Conservation (phyloP, 2,797 vertebrate species). For the Atherinosoma microstoma region DNA sequence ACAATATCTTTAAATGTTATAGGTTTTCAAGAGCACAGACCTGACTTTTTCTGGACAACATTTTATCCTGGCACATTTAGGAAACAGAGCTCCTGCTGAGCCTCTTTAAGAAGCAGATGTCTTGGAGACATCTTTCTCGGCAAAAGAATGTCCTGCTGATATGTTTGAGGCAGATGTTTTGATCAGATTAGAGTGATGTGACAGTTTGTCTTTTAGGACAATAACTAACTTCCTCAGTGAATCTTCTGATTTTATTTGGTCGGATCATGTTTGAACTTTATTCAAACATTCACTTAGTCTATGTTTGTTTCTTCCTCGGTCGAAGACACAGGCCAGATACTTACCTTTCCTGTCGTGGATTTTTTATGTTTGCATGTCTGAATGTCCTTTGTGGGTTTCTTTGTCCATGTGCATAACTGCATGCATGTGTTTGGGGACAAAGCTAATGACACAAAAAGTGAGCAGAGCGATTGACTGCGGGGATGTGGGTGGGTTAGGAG, state of each 20-base stretch:
- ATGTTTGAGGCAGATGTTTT: slow-evolving; percentile 37
- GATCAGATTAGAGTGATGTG: slow-evolving; percentile 44
- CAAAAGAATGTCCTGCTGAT: slow-evolving; percentile 28
- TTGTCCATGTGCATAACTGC: not conserved
- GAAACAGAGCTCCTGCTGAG: slow-evolving; percentile 16
- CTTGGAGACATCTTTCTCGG: slow-evolving; percentile 35
- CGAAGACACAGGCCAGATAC: slow-evolving; percentile 49
- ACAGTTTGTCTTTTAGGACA: slow-evolving; percentile 34
- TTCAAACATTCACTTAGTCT: slow-evolving; percentile 18
- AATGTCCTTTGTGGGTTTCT: slow-evolving; percentile 1
- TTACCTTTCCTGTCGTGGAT: slow-evolving; percentile 52
- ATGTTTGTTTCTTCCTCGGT: slow-evolving; percentile 30
- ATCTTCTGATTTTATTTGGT: slow-evolving; percentile 48
- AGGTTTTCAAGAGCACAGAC: slow-evolving; percentile 7
- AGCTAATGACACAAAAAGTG: slow-evolving; percentile 5
- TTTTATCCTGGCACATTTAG: slow-evolving; percentile 30
- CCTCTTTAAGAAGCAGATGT: slow-evolving; percentile 53
- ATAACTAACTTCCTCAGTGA: slow-evolving; percentile 25
- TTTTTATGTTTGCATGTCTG: slow-evolving; percentile 19
- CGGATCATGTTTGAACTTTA: slow-evolving; percentile 46
- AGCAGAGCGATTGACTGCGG: slow-evolving; percentile 29
- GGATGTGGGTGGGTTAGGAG: slow-evolving; percentile 14
- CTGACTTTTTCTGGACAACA: slow-evolving; percentile 8
- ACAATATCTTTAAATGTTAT: slow-evolving; percentile 1
- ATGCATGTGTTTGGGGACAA: slow-evolving; percentile 4